Conservation (phyloP, 2,797 vertebrate species). For the Erithacus rubecula region DNA sequence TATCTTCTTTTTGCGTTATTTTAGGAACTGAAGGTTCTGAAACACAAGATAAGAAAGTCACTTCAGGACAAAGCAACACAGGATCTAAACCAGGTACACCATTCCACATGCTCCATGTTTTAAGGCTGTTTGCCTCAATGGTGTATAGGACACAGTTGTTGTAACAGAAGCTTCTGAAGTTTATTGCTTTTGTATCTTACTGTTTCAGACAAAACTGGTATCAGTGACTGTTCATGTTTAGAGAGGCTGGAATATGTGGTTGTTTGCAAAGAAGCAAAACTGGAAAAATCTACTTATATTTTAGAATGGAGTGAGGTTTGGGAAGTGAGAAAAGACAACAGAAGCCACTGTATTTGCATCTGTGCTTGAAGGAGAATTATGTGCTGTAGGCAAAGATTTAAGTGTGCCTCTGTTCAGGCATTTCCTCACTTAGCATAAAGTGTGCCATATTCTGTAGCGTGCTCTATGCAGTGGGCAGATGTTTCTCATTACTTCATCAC, state of each 20-base stretch:
- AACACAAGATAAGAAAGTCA: conserved; percentile 75
- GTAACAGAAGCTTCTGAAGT: not conserved
- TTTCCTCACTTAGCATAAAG: not conserved
- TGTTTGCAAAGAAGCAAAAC: not conserved
- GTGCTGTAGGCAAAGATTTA: not conserved
- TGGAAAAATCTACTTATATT: not conserved
- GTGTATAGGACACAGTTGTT: not conserved
- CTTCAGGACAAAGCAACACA: conserved; percentile 64
- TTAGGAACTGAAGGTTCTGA: conserved; percentile 69
- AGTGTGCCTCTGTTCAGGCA: not conserved
- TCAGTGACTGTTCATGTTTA: not conserved
- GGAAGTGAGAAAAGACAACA: not conserved
- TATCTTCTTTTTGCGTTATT: not conserved
- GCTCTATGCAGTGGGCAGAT: not conserved
- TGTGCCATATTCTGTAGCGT: not conserved
- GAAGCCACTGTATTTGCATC: not conserved
- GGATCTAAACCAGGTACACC: conserved; percentile 74
- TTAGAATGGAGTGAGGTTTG: not conserved
- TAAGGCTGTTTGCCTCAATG: not conserved
- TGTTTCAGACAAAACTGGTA: not conserved
- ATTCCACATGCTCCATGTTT: not conserved
- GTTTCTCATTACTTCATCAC: not conserved
- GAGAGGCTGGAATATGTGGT: not conserved
- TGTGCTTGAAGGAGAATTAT: not conserved
- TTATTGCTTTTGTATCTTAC: not conserved